Conservation (phyloP, 2,888 invertebrate species). For the Cryptocephalus moraei region DNA sequence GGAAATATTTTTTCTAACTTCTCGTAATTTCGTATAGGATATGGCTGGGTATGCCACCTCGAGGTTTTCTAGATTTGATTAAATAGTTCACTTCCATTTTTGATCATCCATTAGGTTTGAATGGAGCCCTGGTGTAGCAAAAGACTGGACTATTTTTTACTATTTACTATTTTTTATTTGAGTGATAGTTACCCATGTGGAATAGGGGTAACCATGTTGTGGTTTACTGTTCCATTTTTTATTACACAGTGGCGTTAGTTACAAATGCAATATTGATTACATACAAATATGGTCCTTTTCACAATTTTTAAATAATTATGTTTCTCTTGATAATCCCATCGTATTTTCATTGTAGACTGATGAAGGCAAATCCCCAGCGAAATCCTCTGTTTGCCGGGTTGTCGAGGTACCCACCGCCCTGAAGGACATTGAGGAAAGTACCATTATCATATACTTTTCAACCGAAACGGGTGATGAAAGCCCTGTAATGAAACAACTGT, state of each 20-base stretch:
- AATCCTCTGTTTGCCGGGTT: slow-evolving; percentile 16
- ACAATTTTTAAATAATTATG: not conserved
- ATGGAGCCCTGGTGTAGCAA: too few species aligned
- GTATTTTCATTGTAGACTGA: slow-evolving; percentile 10
- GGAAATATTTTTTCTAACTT: not conserved
- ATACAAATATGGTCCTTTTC: not conserved
- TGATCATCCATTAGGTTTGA: too few species aligned
- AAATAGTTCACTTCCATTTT: too few species aligned
- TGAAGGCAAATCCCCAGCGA: slow-evolving; percentile 7
- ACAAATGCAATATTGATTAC: not conserved
- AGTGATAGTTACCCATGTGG: too few species aligned
- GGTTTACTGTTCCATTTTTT: too few species aligned
- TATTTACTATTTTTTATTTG: too few species aligned
- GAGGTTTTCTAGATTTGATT: too few species aligned
- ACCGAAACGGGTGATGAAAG: slow-evolving; percentile 23
- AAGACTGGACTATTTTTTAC: too few species aligned
- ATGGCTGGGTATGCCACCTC: too few species aligned
- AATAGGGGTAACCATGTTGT: too few species aligned
- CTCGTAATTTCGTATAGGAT: not conserved
- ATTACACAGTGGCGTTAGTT: too few species aligned
- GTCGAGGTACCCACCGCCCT: slow-evolving; percentile 18
- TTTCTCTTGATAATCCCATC: not conserved
- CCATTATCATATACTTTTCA: slow-evolving; percentile 31
- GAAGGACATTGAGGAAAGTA: slow-evolving; percentile 22
- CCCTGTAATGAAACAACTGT: slow-evolving; percentile 22